Conservation (phyloP, 2,888 invertebrate species). For the Eupithecia pulchellata region DNA sequence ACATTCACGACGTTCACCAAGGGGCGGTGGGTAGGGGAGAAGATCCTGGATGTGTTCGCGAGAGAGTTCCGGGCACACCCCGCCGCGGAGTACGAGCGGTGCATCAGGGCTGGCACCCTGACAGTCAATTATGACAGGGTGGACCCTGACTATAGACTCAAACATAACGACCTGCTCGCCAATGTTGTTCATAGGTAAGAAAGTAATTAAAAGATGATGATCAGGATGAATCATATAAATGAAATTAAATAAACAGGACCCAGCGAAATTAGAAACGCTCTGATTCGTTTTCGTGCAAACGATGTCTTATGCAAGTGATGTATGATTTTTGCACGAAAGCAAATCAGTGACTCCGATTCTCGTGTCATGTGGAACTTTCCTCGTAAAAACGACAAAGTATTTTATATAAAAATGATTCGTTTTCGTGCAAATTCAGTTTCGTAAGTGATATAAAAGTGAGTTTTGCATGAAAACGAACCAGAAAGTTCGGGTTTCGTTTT, state of each 20-base stretch:
- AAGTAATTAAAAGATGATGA: background rate
- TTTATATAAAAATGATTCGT: too few relatives aligned
- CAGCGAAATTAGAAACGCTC: background rate
- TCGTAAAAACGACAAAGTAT: too few relatives aligned
- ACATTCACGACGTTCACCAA: conserved; percentile 98
- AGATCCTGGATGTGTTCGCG: conserved; percentile 96
- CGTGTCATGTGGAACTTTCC: background rate
- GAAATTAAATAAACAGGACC: background rate
- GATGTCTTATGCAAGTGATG: background rate
- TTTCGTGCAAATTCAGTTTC: background rate
- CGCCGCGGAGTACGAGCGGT: conserved; percentile 95
- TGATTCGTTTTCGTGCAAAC: background rate
- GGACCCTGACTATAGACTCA: conserved; percentile 94
- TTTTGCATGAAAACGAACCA: background rate
- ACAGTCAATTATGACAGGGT: conserved; percentile 97
- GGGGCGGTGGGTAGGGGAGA: conserved; percentile 97
- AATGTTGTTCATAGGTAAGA: conserved; percentile 96
- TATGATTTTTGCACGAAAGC: background rate
- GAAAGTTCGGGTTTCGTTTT: background rate
- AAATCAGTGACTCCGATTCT: background rate
- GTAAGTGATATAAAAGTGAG: background rate
- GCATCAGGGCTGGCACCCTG: conserved; percentile 95
- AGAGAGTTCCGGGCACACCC: conserved; percentile 97
- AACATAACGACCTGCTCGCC: conserved; percentile 96
- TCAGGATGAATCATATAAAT: too few relatives aligned